Evolutionary conservation across 1,140 invertebrate genomes (phyloP), one percentile per base, ranked within the genome.

Genomic region (Brachionus koreanus): DNA sequence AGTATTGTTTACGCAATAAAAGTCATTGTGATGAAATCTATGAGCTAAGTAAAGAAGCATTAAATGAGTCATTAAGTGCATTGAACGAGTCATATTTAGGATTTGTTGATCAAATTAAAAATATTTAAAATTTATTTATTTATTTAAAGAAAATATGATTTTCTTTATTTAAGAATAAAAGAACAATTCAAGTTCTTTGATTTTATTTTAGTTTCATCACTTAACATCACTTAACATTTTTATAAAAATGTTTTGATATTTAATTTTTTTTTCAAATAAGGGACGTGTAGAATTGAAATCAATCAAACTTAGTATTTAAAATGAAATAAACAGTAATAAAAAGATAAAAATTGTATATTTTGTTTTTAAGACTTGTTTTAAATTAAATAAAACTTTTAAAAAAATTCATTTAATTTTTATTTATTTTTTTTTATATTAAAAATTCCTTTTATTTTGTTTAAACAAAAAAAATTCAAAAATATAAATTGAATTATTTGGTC

Each of bases 11-110:
- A 23, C 16, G 39, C 2, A 74, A 74, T 25, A 74, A 46, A 33
- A 74, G 25, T 46, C 69, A 74, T 74, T 74, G 69, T 46, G 69
- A 43, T 46, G 69, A 74, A 46, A 74, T 74, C 46, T 74, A 74
- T 46, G 69, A 74, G 25, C 42, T 74, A n/a, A 46, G 69, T 74
- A 46, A 25, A 74, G 69, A 74, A 13, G 69, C 42, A 4, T 46
- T 74, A 12, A 43, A 74, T 29, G 69, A 74, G 23, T 74, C 69
- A 23, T 13, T 74, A 4, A 43, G 9, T 43, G 43, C 39, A 10
- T 33, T 74, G 33, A 74, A 74, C n/a, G 69, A 74, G 69, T 74
- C 69, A 12, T 74, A 74, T 74, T 23, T 35, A 13, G 43, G 25
- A 29, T 39, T 74, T 25, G 13, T 74, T 46, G 16, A 46, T 23